A percentile compares a stretch with the other conserved stretches of the same genome.
Evolutionary conservation across 1,140 invertebrate genomes (phyloP).

Genomic region (Heliconius congener): DNA sequence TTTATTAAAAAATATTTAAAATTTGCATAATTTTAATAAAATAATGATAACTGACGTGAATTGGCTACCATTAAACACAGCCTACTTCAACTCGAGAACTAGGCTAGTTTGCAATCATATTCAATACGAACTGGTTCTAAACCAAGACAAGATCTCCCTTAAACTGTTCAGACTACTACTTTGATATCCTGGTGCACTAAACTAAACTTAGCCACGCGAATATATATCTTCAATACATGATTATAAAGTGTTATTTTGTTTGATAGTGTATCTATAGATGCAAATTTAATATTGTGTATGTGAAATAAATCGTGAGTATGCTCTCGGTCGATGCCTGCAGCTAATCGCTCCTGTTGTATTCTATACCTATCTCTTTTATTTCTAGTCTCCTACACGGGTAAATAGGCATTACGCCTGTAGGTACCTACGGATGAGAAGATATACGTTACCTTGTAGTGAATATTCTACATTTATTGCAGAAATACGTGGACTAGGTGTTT

Average conservation of each 20-base stretch:
- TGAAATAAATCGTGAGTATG: constrained; percentile 71
- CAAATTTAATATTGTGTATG: constrained; percentile 43
- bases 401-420: not conserved
- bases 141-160: constrained; percentile 66
- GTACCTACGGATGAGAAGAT: not conserved
- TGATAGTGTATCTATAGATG: constrained; percentile 36
- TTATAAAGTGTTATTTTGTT: constrained; percentile 41
- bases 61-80: constrained; percentile 28
- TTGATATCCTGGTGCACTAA: constrained; percentile 23
- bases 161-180: constrained; percentile 63
- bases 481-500: too few species aligned
- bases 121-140: constrained; percentile 58
- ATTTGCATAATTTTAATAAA: not conserved
- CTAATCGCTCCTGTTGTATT: constrained; percentile 68
- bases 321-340: constrained; percentile 59
- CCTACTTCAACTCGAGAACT: constrained; percentile 29
- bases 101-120: constrained; percentile 49
- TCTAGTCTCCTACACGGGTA: constrained; percentile 22
- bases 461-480: not conserved
- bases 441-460: not conserved
- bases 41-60: constrained; percentile 2
- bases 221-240: constrained; percentile 35
- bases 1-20: not conserved
- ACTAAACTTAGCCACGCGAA: constrained; percentile 17
- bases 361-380: constrained; percentile 28